Evolutionary conservation across 2,888 invertebrate genomes (phyloP).

Genomic region (Parnassius glacialis): DNA sequence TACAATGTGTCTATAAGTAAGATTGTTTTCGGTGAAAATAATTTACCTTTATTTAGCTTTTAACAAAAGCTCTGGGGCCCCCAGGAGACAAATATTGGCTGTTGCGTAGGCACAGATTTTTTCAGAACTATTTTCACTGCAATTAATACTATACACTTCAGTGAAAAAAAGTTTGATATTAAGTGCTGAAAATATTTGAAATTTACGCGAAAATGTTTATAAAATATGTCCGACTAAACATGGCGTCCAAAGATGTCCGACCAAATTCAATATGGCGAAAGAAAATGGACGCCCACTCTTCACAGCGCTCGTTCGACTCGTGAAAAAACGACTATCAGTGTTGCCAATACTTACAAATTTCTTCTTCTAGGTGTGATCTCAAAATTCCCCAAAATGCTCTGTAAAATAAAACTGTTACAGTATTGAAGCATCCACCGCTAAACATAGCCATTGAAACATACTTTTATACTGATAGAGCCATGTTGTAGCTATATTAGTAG

Average conservation of each 20-base stretch:
- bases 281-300: constrained; percentile 77
- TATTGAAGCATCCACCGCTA: too few species aligned
- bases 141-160: constrained; percentile 64
- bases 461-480: too few species aligned
- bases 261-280: constrained; percentile 82
- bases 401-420: too few species aligned
- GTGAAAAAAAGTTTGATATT: constrained; percentile 77
- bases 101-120: constrained; percentile 71
- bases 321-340: constrained; percentile 48
- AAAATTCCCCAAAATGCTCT: too few species aligned
- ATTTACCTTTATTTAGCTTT: constrained; percentile 80
- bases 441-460: too few species aligned
- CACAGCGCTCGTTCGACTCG: constrained; percentile 37
- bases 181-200: constrained; percentile 78
- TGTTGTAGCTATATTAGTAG: too few species aligned
- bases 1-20: constrained; percentile 76
- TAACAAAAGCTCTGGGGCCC: constrained; percentile 77
- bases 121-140: constrained; percentile 59
- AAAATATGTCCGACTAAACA: constrained; percentile 89
- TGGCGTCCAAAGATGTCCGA: constrained; percentile 86
- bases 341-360: too few species aligned
- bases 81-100: constrained; percentile 71
- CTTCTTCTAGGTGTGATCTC: too few species aligned
- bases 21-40: constrained; percentile 70
- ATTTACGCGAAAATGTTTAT: constrained; percentile 84